Evolutionary conservation across 2,113 vertebrate genomes (phyloP), one percentile per base, ranked within the genome.

Genomic region (Ageneiosus marmoratus): DNA sequence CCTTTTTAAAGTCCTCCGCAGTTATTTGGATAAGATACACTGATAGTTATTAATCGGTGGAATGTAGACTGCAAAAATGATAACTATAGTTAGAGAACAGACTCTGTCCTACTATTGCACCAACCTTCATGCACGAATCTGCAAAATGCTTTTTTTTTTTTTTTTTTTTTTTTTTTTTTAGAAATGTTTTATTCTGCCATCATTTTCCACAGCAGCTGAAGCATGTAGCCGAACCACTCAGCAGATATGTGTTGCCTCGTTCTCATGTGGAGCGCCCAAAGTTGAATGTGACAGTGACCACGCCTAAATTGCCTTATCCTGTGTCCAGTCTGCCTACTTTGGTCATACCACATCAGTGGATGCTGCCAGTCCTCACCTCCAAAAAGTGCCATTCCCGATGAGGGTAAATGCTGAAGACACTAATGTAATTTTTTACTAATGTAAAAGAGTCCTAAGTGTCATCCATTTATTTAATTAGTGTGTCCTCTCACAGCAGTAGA

Each of bases 241-340:
- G 87, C 76, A 80, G 90, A 29, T 80, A 90, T 6, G 92, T 86
- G 0, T 32, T 85, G 3, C 89, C 80, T 1, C 86, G 87, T 60
- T 86, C 24, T 79, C 85, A 88, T 0, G 60, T 88, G 82, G 90
- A 95, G 84, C 89, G 96, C 77, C 94, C 95, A 83, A 93, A 90
- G 80, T 85, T 95, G 67, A 93, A 90, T 79, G 50, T 93, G 86
- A 87, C 89, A 0, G 83, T 92, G 9, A 78, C 94, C 0, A 88
- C 80, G 27, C 88, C 92, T 0, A 91, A 87, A 75, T 37, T 92
- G 80, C 84, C 92, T 9, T 93, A 91, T 84, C 85, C 92, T n/a
- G 81, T 87, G 79, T 89, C 91, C 15, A 81, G 88, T 0, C 46
- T 94, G 86, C 92, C 84, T 0, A 81, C 92, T 0, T 86, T 93